Percentiles rank a stretch among this genome's conserved stretches.
Conservation (phyloP, 2,113 vertebrate genomes). For the Cryptomyrus ogoouensis region DNA sequence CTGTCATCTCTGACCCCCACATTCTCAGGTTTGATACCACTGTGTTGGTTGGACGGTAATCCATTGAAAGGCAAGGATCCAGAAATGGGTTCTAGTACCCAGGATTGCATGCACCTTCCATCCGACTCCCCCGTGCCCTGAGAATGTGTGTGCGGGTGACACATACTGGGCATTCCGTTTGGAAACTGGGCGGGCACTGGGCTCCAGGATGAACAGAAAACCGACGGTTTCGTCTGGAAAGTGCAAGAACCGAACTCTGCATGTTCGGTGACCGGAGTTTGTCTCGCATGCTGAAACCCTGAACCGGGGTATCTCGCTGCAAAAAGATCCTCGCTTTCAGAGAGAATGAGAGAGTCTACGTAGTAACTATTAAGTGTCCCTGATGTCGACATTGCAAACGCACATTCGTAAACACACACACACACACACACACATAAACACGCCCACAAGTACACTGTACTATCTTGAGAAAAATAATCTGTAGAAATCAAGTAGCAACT, state of each 20-base stretch:
- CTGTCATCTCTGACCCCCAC: slow-evolving; percentile 67
- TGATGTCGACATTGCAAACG: slow-evolving; percentile 79
- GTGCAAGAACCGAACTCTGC: slow-evolving; percentile 79
- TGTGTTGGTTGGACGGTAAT: slow-evolving; percentile 80
- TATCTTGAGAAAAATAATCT: slow-evolving; percentile 85
- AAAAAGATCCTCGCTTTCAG: slow-evolving; percentile 80
- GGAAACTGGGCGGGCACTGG: slow-evolving; percentile 78
- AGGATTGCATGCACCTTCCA: slow-evolving; percentile 87
- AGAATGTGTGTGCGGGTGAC: slow-evolving; percentile 81
- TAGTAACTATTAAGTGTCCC: slow-evolving; percentile 91
- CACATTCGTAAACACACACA: slow-evolving; percentile 51
- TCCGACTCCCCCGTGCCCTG: slow-evolving; percentile 78
- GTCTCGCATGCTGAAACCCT: slow-evolving; percentile 69
- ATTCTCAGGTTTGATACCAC: slow-evolving; percentile 87
- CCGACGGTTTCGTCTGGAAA: slow-evolving; percentile 81
- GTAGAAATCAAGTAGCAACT: slow-evolving; percentile 95
- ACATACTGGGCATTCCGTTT: slow-evolving; percentile 69
- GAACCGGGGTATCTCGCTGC: slow-evolving; percentile 70
- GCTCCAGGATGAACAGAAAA: slow-evolving; percentile 84
- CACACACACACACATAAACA: slow-evolving; percentile 39
- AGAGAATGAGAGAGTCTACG: slow-evolving; percentile 87
- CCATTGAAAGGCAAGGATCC: slow-evolving; percentile 83
- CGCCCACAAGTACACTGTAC: slow-evolving; percentile 60
- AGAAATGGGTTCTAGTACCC: slow-evolving; percentile 84
- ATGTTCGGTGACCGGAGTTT: slow-evolving; percentile 71